These are phyloP conservation scores for Halotydeus destructor DNA, from an alignment of 1,140 invertebrate genomes.

Conservation along the genomic window DNA sequence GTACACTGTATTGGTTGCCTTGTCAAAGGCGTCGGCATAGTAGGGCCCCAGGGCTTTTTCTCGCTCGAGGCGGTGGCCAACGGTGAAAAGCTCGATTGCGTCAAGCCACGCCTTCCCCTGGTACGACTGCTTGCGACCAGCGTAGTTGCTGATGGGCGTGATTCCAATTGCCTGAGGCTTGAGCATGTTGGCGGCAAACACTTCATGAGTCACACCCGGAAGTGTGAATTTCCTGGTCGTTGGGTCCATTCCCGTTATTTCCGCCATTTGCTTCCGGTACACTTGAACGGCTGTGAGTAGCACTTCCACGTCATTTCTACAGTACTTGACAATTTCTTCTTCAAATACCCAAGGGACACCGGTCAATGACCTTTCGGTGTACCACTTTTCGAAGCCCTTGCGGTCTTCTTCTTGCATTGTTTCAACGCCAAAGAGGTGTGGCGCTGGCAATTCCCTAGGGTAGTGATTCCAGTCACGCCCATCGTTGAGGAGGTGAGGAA, in stretches of 20 bases:
- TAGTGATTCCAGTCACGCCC: neutral
- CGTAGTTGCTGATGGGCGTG: neutral
- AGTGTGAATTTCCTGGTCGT: slow-evolving; percentile 2
- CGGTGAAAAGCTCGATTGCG: too few species aligned
- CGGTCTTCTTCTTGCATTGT: neutral
- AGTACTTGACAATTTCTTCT: slow-evolving; percentile 1
- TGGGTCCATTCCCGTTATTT: slow-evolving; percentile 3
- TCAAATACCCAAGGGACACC: neutral
- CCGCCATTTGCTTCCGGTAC: neutral
- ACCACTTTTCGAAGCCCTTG: neutral
- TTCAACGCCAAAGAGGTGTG: neutral
- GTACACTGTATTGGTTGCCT: neutral
- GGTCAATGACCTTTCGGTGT: neutral
- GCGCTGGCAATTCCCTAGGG: neutral
- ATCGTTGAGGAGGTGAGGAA: slow-evolving; percentile 6
- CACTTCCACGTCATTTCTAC: neutral
- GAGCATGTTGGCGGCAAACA: neutral
- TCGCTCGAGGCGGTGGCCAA: too few species aligned
- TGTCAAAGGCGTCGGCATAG: neutral
- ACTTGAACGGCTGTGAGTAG: neutral
- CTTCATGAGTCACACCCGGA: neutral
- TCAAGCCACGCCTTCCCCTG: neutral
- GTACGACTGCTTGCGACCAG: neutral
- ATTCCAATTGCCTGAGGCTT: neutral
- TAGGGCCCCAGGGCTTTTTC: neutral